Base-by-base conservation (phyloP, 2,888 invertebrate species). In the Polia nebulosa region DNA sequence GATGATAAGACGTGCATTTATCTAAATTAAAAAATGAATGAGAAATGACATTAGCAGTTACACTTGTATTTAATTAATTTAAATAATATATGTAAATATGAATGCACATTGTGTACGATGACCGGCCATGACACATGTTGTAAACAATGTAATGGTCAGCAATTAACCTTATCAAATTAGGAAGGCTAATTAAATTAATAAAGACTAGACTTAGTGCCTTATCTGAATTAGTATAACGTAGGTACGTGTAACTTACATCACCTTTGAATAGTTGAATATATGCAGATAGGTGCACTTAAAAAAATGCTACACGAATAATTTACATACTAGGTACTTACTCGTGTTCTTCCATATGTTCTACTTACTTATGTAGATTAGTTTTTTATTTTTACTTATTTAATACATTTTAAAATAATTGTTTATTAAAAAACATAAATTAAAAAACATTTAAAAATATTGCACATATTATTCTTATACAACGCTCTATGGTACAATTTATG, bases 131-230 rank as follows among this genome's bases (percentile, higher is more conserved):
- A 63, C 59, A 39, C 55, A 25, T 27, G 62, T 32, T 17, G 25
- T 49, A 44, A 47, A 47, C 36, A 59, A 68, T 52, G 11, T 39
- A 59, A 74, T 56, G 20, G 32, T 34, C 51, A 32, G 13, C 41
- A 55, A 55, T 76, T 76, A 76, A 80, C 81, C 70, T 80, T 39
- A 20, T 27, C 51, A 57, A 47, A 53, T 57, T 22, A 56, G 36
- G 41, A 27, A 47, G 55, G 25, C 36, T 80, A 39, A 68, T 76
- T 60, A 47, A 47, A 62, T 69, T 44, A 57, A 56, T 60, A 17
- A 34, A 49, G 57, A 39, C 56, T 60, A 39, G 62, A 76, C 58
- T 55, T 25, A 27, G 25, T 36, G 36, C 17, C 22, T 51, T 63
- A 62, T 55, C 9, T 34, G 36, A 44, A 78, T 39, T 44, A 32